Evolutionary conservation across 1,140 invertebrate genomes (phyloP).

Genomic region (Goniozus legneri): DNA sequence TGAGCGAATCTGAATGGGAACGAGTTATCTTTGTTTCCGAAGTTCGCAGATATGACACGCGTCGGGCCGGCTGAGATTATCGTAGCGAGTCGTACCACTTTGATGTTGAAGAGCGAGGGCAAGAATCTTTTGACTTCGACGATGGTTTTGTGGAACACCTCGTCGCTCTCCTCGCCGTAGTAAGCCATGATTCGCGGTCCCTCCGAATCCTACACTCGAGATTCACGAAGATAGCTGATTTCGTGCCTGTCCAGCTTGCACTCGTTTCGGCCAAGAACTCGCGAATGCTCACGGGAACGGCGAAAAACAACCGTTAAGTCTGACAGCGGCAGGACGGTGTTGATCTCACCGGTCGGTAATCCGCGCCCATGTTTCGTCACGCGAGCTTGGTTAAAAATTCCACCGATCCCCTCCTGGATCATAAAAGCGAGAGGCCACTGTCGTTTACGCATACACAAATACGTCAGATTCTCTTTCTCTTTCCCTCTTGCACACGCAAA

Average conservation of each 20-base stretch:
- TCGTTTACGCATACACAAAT: no score
- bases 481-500: no score
- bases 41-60: not conserved
- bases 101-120: slow-evolving; percentile 51
- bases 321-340: no score
- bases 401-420: no score
- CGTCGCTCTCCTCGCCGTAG: slow-evolving; percentile 13
- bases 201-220: no score
- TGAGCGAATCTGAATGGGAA: not conserved
- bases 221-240: no score
- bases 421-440: no score
- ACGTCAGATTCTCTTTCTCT: no score
- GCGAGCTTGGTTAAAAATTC: no score
- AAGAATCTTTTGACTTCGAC: slow-evolving; percentile 48
- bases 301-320: no score
- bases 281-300: no score
- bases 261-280: not conserved
- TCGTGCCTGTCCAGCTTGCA: not conserved
- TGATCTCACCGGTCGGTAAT: no score
- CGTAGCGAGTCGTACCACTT: slow-evolving; percentile 47
- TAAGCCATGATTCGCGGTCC: slow-evolving; percentile 23
- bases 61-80: not conserved
- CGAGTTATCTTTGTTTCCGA: not conserved
- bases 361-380: slow-evolving; percentile 1
- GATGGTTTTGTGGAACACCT: slow-evolving; percentile 46